Conservation (phyloP, 2,888 invertebrate species). For the Hymenopus coronatus region DNA sequence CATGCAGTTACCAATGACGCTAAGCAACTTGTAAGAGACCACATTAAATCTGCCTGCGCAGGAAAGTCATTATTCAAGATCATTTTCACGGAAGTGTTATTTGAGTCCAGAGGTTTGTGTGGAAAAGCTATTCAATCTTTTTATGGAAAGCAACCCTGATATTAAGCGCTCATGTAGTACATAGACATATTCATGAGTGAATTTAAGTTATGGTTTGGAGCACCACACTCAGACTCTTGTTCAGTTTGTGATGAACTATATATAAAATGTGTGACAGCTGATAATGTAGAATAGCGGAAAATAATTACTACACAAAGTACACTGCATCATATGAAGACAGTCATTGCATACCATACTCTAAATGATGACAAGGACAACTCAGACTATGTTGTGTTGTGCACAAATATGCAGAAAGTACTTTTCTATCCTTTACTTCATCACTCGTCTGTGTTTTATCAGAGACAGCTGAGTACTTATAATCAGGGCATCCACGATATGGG, state of each 20-base stretch:
- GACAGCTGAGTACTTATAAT: not conserved
- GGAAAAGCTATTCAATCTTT: not conserved
- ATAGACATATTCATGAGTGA: not conserved
- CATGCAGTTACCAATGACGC: not conserved
- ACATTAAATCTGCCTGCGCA: too few relatives aligned
- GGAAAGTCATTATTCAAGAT: not conserved
- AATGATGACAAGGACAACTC: too few relatives aligned
- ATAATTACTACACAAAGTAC: not conserved
- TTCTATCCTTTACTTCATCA: too few relatives aligned
- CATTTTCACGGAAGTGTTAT: not conserved
- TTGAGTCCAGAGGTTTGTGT: not conserved
- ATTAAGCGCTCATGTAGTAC: not conserved
- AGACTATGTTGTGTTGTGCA: not conserved
- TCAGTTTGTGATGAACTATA: constrained; percentile 1
- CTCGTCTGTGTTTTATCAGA: too few relatives aligned
- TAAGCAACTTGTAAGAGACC: not conserved
- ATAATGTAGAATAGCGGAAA: not conserved
- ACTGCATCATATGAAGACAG: not conserved
- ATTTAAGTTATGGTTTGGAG: too few relatives aligned
- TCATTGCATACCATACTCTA: not conserved
- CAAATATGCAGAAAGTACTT: too few relatives aligned
- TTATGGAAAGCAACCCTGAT: not conserved
- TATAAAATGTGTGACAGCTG: not conserved
- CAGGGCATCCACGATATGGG: not conserved
- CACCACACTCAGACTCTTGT: not conserved